Evolutionary conservation across 2,113 vertebrate genomes (phyloP).

Genomic region (Campylorhamphus procurvoides): DNA sequence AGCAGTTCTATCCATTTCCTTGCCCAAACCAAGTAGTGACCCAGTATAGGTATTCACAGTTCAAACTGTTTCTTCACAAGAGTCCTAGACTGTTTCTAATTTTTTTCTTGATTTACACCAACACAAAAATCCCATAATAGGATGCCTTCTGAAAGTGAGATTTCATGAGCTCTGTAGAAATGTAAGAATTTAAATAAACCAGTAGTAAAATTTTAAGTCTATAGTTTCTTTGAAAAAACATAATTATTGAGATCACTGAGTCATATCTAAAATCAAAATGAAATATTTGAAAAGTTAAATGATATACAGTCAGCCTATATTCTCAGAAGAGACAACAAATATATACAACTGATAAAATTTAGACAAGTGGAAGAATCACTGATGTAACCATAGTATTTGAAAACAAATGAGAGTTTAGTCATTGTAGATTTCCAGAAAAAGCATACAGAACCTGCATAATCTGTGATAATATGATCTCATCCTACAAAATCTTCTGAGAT

Average conservation of each 20-base stretch:
- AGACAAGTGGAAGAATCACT: neutral
- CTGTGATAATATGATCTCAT: neutral
- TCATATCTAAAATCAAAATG: neutral
- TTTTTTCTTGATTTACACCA: neutral
- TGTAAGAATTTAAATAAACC: neutral
- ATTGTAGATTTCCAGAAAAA: neutral
- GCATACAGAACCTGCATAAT: neutral
- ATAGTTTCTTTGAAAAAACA: neutral
- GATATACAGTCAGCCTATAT: neutral
- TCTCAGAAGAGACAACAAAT: neutral
- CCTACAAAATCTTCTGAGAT: neutral
- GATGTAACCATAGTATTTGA: neutral
- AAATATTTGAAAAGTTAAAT: neutral
- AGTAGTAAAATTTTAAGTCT: neutral
- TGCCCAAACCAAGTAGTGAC: neutral
- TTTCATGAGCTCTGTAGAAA: neutral
- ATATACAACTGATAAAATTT: neutral
- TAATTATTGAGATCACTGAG: neutral
- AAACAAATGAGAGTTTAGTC: neutral
- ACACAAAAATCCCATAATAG: fast-evolving
- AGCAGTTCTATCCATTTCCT: neutral
- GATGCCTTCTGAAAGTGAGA: neutral
- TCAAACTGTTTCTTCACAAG: neutral
- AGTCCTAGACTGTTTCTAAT: neutral
- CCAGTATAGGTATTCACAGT: neutral